phyloP scores from a whole-genome alignment of 2,888 invertebrate species.

The Erebia ligea region DNA sequence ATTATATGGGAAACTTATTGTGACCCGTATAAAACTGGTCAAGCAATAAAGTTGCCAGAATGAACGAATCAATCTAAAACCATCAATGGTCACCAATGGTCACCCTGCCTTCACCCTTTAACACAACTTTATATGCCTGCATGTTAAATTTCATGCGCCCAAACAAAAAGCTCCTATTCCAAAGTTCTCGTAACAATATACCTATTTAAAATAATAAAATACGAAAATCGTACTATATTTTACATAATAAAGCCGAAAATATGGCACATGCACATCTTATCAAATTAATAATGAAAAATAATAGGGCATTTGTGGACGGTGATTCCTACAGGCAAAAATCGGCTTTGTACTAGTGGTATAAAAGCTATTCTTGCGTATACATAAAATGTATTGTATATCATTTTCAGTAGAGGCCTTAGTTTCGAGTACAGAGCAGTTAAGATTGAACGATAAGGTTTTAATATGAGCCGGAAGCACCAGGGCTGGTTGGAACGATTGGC shows the following conservation, averaged over 20 bases:
- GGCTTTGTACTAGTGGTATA: constrained; percentile 48
- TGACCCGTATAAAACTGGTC: background rate
- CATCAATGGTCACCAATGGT: background rate
- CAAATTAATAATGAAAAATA: constrained; percentile 79
- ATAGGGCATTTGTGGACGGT: constrained; percentile 52
- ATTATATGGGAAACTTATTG: no score
- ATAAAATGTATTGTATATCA: constrained; percentile 67
- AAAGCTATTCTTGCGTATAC: constrained; percentile 52
- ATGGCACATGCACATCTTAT: constrained; percentile 66
- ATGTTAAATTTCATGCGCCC: constrained; percentile 17
- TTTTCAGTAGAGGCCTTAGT: constrained; percentile 74
- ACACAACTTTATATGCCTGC: background rate
- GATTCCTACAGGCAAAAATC: constrained; percentile 41
- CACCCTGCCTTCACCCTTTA: background rate
- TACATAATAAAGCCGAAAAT: constrained; percentile 53
- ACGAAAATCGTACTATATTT: constrained; percentile 36
- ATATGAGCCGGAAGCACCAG: constrained; percentile 78
- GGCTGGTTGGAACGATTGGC: constrained; percentile 50
- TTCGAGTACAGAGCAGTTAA: constrained; percentile 79
- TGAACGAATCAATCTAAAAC: background rate
- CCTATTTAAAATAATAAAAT: constrained; percentile 32
- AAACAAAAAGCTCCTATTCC: constrained; percentile 14
- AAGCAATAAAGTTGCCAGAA: background rate
- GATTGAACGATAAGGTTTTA: constrained; percentile 79
- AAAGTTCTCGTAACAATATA: constrained; percentile 20